phyloP scores from a whole-genome alignment of 2,797 vertebrate species.

The Phalanger gymnotis region DNA sequence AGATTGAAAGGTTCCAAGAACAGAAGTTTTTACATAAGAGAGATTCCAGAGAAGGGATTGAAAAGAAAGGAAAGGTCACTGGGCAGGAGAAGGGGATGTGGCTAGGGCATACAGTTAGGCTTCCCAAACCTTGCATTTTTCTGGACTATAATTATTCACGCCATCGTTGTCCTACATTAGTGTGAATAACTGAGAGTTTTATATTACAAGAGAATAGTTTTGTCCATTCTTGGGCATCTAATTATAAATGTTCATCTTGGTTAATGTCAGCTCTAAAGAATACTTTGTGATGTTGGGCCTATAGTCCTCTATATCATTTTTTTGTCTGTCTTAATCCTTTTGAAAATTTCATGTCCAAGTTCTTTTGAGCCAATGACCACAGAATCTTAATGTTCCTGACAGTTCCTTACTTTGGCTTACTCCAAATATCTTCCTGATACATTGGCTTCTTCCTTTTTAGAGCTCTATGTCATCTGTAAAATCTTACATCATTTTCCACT shows the following conservation, averaged over 20 bases:
- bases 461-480: background rate
- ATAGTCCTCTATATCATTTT: background rate
- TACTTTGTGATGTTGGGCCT: constrained; percentile 6
- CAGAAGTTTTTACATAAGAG: background rate
- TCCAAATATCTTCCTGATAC: background rate
- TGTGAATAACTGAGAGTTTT: background rate
- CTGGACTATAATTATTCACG: background rate
- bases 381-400: background rate
- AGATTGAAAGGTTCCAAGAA: background rate
- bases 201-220: background rate
- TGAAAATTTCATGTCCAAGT: background rate
- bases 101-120: background rate
- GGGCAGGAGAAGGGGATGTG: background rate
- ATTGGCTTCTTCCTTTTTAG: background rate
- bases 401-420: background rate
- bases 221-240: constrained; percentile 30
- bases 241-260: constrained; percentile 16
- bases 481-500: background rate
- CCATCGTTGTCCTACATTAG: background rate
- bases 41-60: background rate
- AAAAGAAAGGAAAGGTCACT: background rate
- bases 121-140: background rate
- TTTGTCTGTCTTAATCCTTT: constrained; percentile 7
- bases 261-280: constrained; percentile 23
- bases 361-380: background rate